Base-by-base conservation (phyloP, 2,113 vertebrate species). In the Platycercus adscitus region DNA sequence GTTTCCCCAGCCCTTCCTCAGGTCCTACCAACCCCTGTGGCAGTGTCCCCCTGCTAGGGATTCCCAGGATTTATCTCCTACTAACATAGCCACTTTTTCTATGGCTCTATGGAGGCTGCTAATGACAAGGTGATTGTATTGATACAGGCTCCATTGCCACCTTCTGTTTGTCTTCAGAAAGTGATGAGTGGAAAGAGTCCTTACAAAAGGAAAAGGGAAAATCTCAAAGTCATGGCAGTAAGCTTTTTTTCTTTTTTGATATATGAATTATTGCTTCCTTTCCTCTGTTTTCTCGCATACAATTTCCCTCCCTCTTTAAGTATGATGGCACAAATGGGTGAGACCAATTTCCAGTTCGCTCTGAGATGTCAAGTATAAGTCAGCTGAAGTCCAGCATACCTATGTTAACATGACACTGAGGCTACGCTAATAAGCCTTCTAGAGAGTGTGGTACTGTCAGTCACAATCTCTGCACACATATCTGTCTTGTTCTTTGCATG, bases 391-490 rank as follows among this genome's bases (percentile, higher is more conserved):
- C 68, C 94, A 61, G 86, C 41, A 93, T 46, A 83, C 80, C 79
- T 77, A 37, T 50, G 53, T 77, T 86, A 81, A 65, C 44, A 17
- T 18, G 46, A 68, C 82, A 91, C 75, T 73, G 81, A 86, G 75
- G 85, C 92, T 95, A 85, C 93, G 82, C 82, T 93, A 86, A 91
- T 86, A 82, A 95, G 71, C 63, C 90, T 79, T 66, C 81, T 75
- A 88, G 63, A 83, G 79, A 88, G 44, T 53, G 20, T 33, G 58
- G 71, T 90, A 81, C 79, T 70, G 82, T 77, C 86, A 88, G 63
- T 55, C 84, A 88, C 92, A 86, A 81, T 92, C 94, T 91, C 75
- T 88, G 68, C 66, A 81, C 52, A 41, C 12, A 0, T 72, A 72
- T 47, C 58, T 91, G 44, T 82, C 79, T 39, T 88, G 63, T 79